These are phyloP conservation scores for Nomada ferruginata DNA, from an alignment of 2,888 invertebrate genomes.

Conservation along the genomic window DNA sequence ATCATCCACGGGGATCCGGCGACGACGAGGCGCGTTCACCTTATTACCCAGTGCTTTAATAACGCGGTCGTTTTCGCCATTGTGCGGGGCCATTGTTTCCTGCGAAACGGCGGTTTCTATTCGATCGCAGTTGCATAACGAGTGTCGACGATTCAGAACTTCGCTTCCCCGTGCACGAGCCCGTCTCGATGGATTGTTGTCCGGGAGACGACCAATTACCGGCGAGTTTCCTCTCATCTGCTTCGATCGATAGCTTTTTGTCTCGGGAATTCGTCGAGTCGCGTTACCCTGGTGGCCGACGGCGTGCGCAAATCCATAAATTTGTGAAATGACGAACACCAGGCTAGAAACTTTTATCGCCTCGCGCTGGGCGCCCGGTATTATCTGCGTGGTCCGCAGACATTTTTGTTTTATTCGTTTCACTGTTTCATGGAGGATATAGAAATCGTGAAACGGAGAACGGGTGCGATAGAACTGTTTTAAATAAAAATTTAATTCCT, in stretches of 20 bases:
- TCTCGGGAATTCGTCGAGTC: slow-evolving; percentile 59
- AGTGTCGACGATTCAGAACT: slow-evolving; percentile 58
- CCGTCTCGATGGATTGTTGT: slow-evolving; percentile 62
- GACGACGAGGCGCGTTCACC: slow-evolving; percentile 36
- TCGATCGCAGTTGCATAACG: slow-evolving; percentile 63
- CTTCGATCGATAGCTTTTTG: slow-evolving; percentile 63
- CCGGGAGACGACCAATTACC: slow-evolving; percentile 65
- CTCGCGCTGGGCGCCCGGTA: not conserved
- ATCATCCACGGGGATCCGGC: not conserved
- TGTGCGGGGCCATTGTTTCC: slow-evolving; percentile 55
- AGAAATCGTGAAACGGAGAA: not conserved
- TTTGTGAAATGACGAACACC: slow-evolving; percentile 47
- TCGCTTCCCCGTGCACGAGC: slow-evolving; percentile 1
- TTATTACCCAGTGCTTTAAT: slow-evolving; percentile 61
- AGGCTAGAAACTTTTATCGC: slow-evolving; percentile 15
- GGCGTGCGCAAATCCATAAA: slow-evolving; percentile 44
- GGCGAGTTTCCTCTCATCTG: slow-evolving; percentile 58
- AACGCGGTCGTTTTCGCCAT: slow-evolving; percentile 53
- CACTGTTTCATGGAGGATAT: not conserved
- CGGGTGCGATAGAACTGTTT: too few relatives aligned
- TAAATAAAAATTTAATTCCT: too few relatives aligned
- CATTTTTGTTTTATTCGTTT: slow-evolving; percentile 2
- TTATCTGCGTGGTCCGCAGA: not conserved
- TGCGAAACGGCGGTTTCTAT: slow-evolving; percentile 56
- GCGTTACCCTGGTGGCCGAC: slow-evolving; percentile 22